These are phyloP conservation scores for Augochlora pura DNA, from an alignment of 1,140 invertebrate species.

Conservation along the genomic window DNA sequence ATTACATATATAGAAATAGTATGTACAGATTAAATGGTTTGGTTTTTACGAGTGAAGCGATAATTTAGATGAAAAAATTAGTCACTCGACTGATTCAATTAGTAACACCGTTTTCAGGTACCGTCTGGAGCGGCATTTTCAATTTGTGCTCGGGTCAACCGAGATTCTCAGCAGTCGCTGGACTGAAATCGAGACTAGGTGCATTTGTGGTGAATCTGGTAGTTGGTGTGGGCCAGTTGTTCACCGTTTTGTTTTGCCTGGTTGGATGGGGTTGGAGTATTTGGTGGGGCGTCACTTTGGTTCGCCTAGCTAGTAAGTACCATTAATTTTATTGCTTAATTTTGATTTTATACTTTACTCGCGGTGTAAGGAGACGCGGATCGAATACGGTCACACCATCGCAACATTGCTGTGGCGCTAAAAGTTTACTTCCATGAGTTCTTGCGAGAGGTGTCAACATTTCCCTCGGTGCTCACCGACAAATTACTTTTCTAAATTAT, in stretches of 20 bases:
- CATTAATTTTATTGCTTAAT: conserved; percentile 1
- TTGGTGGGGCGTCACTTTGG: conserved; percentile 96
- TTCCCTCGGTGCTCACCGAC: no score
- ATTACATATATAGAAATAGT: no score
- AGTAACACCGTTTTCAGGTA: conserved; percentile 83
- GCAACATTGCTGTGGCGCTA: no score
- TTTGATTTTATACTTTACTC: no score
- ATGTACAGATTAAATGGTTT: no score
- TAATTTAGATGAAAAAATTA: not conserved
- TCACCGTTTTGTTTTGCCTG: conserved; percentile 95
- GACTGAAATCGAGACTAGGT: conserved; percentile 85
- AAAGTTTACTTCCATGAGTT: no score
- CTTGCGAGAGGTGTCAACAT: no score
- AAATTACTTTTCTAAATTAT: no score
- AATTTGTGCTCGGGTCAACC: conserved; percentile 94
- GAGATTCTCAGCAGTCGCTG: conserved; percentile 88
- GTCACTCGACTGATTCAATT: not conserved
- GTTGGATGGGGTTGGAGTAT: conserved; percentile 99
- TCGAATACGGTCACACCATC: no score
- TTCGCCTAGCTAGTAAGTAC: conserved; percentile 87
- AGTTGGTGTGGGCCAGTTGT: conserved; percentile 92
- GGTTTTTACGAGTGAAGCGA: no score
- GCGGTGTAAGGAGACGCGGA: no score
- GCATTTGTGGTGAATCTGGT: conserved; percentile 91
- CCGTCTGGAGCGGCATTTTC: conserved; percentile 91